phyloP scores from a whole-genome alignment of 92 coral and sea anemone species.

The Virgularia gustaviana region DNA sequence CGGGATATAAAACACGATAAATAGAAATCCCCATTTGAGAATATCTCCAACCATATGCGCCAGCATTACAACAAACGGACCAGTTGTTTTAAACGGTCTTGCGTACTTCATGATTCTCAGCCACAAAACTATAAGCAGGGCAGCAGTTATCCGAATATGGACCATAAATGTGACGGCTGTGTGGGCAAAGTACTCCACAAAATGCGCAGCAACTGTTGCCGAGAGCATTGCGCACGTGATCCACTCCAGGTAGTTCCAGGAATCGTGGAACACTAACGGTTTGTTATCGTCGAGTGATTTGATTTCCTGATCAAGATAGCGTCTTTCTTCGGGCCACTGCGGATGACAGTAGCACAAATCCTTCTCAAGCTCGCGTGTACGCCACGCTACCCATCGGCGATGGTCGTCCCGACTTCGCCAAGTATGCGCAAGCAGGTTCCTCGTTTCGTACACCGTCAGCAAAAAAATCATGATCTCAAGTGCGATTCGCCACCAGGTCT shows the following conservation, averaged over 20 bases:
- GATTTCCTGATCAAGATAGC: conserved; percentile 86
- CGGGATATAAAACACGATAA: conserved; percentile 77
- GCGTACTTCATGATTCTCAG: conserved; percentile 83
- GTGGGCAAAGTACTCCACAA: conserved; percentile 59
- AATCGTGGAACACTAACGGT: conserved; percentile 75
- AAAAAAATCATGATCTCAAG: conserved; percentile 60
- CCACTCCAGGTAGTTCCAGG: conserved; percentile 97
- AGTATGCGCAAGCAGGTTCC: conserved; percentile 71
- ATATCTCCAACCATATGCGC: conserved; percentile 79
- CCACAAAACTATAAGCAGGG: conserved; percentile 79
- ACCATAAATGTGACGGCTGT: conserved; percentile 43
- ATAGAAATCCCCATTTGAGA: conserved; percentile 79
- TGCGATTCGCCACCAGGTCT: conserved; percentile 82
- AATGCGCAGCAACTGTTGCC: conserved; percentile 63
- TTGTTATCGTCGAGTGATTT: conserved; percentile 66
- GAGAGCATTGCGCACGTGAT: conserved; percentile 71
- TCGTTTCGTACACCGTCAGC: conserved; percentile 68
- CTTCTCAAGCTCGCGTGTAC: conserved; percentile 67
- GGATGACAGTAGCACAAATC: conserved; percentile 90
- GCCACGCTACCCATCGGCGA: conserved; percentile 86
- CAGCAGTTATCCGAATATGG: conserved; percentile 71
- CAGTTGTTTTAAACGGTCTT: conserved; percentile 84
- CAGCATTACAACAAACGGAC: conserved; percentile 95
- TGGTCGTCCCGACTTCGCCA: conserved; percentile 80
- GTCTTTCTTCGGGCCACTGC: conserved; percentile 96